Evolutionary conservation across 2,113 vertebrate species (phyloP).

Genomic region (Laticauda colubrina): DNA sequence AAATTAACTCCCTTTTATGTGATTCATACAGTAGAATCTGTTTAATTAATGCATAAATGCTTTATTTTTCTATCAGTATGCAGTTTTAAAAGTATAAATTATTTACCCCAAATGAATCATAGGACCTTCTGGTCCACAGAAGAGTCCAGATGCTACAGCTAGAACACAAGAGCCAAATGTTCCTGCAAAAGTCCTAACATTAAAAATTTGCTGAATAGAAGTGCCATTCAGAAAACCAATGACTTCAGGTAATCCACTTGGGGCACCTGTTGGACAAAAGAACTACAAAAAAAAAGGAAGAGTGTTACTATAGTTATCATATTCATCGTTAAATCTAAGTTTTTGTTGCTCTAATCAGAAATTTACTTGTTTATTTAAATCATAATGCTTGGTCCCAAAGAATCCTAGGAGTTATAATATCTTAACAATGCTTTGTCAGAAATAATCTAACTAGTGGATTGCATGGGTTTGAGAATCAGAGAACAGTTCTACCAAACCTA

Average conservation of each 20-base stretch:
- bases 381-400: neutral
- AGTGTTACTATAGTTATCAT: neutral
- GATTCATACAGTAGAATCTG: neutral
- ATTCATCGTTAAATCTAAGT: neutral
- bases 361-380: neutral
- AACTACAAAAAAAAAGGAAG: conserved; percentile 36
- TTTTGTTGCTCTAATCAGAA: neutral
- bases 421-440: neutral
- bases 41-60: neutral
- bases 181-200: conserved; percentile 53
- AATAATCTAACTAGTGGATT: neutral
- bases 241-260: conserved; percentile 51
- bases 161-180: conserved; percentile 50
- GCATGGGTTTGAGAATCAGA: neutral
- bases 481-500: neutral
- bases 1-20: neutral
- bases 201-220: conserved; percentile 56
- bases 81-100: neutral
- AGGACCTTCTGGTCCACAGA: conserved; percentile 58
- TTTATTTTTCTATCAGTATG: neutral
- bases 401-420: neutral
- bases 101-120: conserved; percentile 58
- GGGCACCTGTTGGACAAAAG: conserved; percentile 51
- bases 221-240: conserved; percentile 56
- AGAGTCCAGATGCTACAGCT: conserved; percentile 51